Evolutionary conservation across 2,797 vertebrate genomes (phyloP).

Genomic region (Acipenser ruthenus): DNA sequence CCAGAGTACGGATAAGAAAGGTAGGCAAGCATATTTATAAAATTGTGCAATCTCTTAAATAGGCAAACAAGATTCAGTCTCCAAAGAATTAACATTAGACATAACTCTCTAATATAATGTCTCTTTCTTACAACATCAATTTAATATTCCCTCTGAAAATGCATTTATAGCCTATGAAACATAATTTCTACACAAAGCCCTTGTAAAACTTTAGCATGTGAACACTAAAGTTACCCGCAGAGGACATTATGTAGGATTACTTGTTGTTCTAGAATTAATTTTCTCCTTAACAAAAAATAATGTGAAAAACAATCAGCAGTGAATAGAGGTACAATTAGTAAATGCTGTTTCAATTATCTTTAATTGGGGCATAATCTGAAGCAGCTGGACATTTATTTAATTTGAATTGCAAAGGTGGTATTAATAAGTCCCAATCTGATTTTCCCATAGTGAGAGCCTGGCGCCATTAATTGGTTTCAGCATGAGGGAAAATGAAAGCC

Average conservation of each 20-base stretch:
- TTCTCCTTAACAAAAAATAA: constrained; percentile 14
- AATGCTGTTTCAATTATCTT: constrained; percentile 55
- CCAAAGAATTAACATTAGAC: no score
- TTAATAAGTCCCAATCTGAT: constrained; percentile 29
- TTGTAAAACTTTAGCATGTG: constrained; percentile 21
- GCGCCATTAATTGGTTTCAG: constrained; percentile 3
- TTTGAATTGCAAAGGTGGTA: constrained; percentile 55
- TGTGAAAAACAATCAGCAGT: constrained; percentile 30
- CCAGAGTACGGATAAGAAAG: no score
- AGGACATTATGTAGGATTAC: constrained; percentile 1
- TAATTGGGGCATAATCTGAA: constrained; percentile 53
- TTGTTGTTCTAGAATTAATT: constrained; percentile 21
- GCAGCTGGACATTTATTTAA: constrained; percentile 56
- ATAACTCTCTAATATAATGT: background rate
- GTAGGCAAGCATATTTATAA: no score
- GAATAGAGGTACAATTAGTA: constrained; percentile 53
- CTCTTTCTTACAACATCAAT: constrained; percentile 4
- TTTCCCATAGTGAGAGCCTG: background rate
- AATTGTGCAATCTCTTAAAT: no score
- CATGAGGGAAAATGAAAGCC: background rate
- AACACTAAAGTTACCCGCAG: background rate
- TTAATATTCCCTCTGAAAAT: constrained; percentile 35
- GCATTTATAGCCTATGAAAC: constrained; percentile 38
- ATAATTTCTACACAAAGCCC: constrained; percentile 45
- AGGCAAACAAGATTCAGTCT: no score